Percentiles rank a stretch among this genome's conserved stretches.
Evolutionary conservation across 2,888 invertebrate species (phyloP).

Genomic region (Camptogramma bilineatum): DNA sequence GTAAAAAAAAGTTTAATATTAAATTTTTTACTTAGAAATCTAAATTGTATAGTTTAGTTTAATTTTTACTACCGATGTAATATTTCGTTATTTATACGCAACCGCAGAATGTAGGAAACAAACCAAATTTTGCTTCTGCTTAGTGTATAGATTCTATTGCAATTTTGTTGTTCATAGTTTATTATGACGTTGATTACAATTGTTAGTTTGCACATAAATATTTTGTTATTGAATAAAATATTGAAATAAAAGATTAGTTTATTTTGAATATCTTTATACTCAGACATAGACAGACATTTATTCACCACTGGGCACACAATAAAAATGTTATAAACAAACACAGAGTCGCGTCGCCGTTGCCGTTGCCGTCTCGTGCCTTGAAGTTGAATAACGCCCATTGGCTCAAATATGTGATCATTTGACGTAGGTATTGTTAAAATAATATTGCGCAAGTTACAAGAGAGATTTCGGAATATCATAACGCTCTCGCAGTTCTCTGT

Average conservation of each 20-base stretch:
- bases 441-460: too few species aligned
- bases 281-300: too few species aligned
- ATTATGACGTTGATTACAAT: slow-evolving; percentile 77
- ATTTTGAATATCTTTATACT: too few species aligned
- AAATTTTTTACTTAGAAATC: neutral
- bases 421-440: neutral
- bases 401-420: too few species aligned
- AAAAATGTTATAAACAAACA: too few species aligned
- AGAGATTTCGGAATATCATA: too few species aligned
- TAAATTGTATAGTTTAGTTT: slow-evolving; percentile 4
- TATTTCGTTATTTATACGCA: slow-evolving; percentile 25
- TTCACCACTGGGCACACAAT: too few species aligned
- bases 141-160: slow-evolving; percentile 63
- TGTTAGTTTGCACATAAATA: slow-evolving; percentile 75
- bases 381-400: too few species aligned
- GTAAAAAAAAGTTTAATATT: neutral
- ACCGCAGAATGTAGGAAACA: slow-evolving; percentile 27
- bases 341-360: too few species aligned
- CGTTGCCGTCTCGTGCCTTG: too few species aligned
- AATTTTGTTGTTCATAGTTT: slow-evolving; percentile 83
- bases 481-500: neutral
- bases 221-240: slow-evolving; percentile 77
- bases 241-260: slow-evolving; percentile 43
- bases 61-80: neutral
- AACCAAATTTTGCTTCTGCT: slow-evolving; percentile 42